A percentile compares a stretch with the other conserved stretches of the same genome.
Evolutionary conservation across 2,888 invertebrate genomes (phyloP).

Genomic region (Pseudoips prasinana): DNA sequence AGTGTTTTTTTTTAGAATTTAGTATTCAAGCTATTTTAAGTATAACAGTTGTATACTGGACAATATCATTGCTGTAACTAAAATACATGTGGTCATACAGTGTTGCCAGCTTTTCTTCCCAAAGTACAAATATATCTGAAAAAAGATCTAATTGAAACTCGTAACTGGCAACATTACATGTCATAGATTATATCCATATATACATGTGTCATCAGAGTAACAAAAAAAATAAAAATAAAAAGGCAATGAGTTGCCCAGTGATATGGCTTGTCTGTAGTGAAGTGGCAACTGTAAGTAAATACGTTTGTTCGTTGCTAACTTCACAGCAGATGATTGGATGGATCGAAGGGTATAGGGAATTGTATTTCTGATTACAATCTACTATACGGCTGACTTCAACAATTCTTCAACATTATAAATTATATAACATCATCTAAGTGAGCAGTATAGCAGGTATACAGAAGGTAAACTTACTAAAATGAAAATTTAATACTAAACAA

Average conservation of each 20-base stretch:
- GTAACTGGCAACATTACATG: conserved; percentile 27
- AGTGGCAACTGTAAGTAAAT: too few species aligned
- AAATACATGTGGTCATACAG: conserved; percentile 12
- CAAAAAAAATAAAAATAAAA: conserved; percentile 25
- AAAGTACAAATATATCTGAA: conserved; percentile 7
- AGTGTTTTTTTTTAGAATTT: conserved; percentile 48
- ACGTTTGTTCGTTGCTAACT: too few species aligned
- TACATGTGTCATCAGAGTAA: conserved; percentile 31
- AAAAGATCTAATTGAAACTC: neutral
- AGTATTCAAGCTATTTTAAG: conserved; percentile 47
- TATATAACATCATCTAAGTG: conserved; percentile 7
- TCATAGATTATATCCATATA: conserved; percentile 10
- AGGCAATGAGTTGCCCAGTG: conserved; percentile 42
- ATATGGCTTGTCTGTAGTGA: neutral
- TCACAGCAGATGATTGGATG: conserved; percentile 18
- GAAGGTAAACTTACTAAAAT: conserved; percentile 23
- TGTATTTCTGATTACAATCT: conserved; percentile 8
- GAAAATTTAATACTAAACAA: conserved; percentile 28
- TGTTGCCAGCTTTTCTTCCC: conserved; percentile 21
- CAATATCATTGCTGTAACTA: conserved; percentile 38
- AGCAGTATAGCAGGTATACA: conserved; percentile 12
- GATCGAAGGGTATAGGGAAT: conserved; percentile 11
- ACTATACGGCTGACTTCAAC: conserved; percentile 17
- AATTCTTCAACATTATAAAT: too few species aligned
- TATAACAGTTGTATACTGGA: conserved; percentile 41